Base-by-base conservation (phyloP, 1,140 invertebrate genomes). In the Drosophila lacertosa region DNA sequence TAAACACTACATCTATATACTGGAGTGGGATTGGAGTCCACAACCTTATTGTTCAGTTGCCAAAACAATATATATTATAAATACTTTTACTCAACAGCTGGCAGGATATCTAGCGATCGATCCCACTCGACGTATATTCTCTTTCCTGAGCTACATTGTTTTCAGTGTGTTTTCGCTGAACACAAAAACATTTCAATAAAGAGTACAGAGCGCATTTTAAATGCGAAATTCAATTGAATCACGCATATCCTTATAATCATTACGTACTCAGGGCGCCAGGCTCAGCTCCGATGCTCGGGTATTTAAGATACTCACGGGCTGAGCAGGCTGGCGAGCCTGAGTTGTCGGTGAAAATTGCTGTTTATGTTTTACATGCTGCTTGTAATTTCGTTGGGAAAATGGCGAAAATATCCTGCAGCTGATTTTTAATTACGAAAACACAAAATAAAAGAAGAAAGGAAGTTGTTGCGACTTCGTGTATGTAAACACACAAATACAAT, bases 381-480 rank as follows among this genome's bases (percentile, higher is more conserved):
- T 75, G 75, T 78, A 82, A 82, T 82, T 72, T 75, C 57, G 66
- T 37, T 51, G 54, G 22, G 64, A 74, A 71, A 74, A 77, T 70
- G 63, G 20, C 20, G 69, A 79, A 78, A 84, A 84, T 84, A 84
- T 83, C 80, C 80, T 83, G 80, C 67, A 84, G 80, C 80, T 83
- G 79, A 84, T 84, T 84, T 83, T 84, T 84, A 83, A 83, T 84
- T 84, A 83, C 75, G 79, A 76, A 76, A 83, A 84, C 75, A 83
- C 63, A 78, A 68, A 80, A 47, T 48, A 53, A 78, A 78, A 54
- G 37, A 54, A 40, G 51, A 78, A 78, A 78, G 66, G 72, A 81
- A 74, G 70, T 71, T 82, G 78, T 82, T 82, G 79, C 74, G 74
- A 82, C 74, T 82, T 70, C 66, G 59, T 77, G 74, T 74, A 68